Evolutionary conservation across 2,888 invertebrate genomes (phyloP).

Genomic region (Phyllotreta cruciferae): DNA sequence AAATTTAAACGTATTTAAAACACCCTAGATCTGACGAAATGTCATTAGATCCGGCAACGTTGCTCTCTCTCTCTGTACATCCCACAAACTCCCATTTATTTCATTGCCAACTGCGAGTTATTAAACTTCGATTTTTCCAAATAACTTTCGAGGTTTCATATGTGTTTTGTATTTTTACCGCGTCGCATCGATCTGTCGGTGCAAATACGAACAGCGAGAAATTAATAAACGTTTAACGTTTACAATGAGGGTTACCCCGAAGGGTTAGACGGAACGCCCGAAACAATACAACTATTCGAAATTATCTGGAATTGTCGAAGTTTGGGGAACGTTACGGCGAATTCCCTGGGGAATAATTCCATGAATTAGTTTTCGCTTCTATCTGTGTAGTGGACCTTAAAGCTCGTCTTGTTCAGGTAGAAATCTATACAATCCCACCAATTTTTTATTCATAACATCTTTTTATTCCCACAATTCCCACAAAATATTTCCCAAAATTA

Average conservation of each 20-base stretch:
- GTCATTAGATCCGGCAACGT: too few relatives aligned
- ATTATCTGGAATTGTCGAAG: neutral
- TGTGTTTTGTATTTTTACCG: neutral
- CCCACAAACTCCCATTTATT: too few relatives aligned
- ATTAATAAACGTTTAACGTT: conserved; percentile 7
- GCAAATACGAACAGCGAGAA: neutral
- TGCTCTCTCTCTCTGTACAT: too few relatives aligned
- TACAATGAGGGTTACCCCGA: conserved; percentile 1
- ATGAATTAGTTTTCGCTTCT: neutral
- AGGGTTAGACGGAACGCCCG: neutral
- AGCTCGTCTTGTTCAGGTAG: too few relatives aligned
- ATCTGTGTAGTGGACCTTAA: neutral
- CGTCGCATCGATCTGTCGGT: neutral
- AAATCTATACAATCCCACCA: too few relatives aligned
- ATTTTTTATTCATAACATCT: too few relatives aligned
- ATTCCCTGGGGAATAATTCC: neutral
- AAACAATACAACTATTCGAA: conserved; percentile 2
- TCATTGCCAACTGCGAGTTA: too few relatives aligned
- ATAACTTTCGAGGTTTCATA: neutral
- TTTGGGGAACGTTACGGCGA: neutral
- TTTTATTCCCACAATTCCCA: too few relatives aligned
- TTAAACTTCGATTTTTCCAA: too few relatives aligned
- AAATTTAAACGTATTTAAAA: too few relatives aligned
- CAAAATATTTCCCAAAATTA: too few relatives aligned
- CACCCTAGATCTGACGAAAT: too few relatives aligned